Evolutionary conservation across 2,113 vertebrate species (phyloP), one percentile per base, ranked within the genome.

Genomic region (Sphaerodactylus townsendi): DNA sequence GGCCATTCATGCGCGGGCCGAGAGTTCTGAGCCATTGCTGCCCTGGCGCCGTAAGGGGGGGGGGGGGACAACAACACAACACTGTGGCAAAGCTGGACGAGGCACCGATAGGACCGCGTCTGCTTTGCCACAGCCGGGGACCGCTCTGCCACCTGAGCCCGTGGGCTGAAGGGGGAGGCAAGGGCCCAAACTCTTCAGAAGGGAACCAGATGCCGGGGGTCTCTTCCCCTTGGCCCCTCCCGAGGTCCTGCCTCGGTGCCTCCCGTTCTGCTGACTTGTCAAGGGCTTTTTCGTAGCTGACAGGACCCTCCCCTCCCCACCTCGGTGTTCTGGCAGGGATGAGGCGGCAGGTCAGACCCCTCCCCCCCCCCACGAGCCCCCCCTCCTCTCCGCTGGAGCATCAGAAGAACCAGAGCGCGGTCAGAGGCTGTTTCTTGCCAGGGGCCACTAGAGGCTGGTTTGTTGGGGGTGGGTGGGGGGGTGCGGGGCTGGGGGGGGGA

Each of bases 281-380:
- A 71, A 77, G 83, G 83, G 75, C 75, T 59, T 71, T 71, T 23
- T 59, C 62, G 6, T 70, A 64, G 62, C 74, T 66, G 74, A 59
- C 37, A 21, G 82, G 48, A 14, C 35, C 65, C 74, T 66, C 69
- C 17, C 8, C 10, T 39, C n/a, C 53, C n/a, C 70, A 35, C n/a
- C 28, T 15, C 8, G 21, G 62, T 59, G 37, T 68, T 46, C 53
- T 30, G 72, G 46, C 72, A 28, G 3, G 2, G 73, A 30, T 41
- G 15, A 39, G 21, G 23, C 28, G 19, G 30, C 41, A 6, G 19
- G 41, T 21, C 73, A 25, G 64, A 14, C 14, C 5, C n/a, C n/a
- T n/a, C n/a, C n/a, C n/a, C 23, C 46, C 46, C 56, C 59, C 25
- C 59, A 17, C 21, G 3, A 5, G 53, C 59, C 5, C 33, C 41